These are phyloP conservation scores for Meteorus sp. DNA, from an alignment of 1,140 invertebrate species.

Conservation along the genomic window DNA sequence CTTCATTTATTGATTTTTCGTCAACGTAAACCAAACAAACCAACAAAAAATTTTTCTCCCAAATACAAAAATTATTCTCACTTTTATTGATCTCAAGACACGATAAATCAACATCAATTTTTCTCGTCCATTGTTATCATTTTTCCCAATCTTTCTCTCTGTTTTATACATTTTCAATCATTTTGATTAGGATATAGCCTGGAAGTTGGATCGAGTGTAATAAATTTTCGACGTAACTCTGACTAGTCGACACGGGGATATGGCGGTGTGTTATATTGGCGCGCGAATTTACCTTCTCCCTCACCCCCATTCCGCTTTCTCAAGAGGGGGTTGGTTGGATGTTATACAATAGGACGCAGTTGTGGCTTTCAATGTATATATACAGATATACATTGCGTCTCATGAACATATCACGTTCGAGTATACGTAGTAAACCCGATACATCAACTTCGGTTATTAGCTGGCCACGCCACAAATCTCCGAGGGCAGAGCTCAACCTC, in stretches of 20 bases:
- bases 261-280: neutral
- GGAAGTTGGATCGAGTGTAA: neutral
- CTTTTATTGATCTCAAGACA: too few relatives aligned
- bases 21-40: too few relatives aligned
- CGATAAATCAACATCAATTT: neutral
- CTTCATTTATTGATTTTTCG: too few relatives aligned
- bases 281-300: neutral
- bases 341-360: conserved; percentile 12
- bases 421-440: conserved; percentile 7
- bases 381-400: too few relatives aligned
- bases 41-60: too few relatives aligned
- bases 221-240: conserved; percentile 3
- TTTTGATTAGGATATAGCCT: neutral
- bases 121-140: neutral
- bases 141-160: too few relatives aligned
- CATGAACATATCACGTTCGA: neutral
- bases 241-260: conserved; percentile 2
- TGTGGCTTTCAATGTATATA: neutral
- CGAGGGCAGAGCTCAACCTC: neutral
- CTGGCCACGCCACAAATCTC: conserved; percentile 12
- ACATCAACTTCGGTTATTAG: conserved; percentile 16
- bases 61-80: too few relatives aligned
- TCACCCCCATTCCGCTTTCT: neutral
- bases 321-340: neutral
- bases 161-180: too few relatives aligned